These are phyloP conservation scores for Ochropacha duplaris DNA, from an alignment of 2,888 invertebrate species.

Conservation along the genomic window DNA sequence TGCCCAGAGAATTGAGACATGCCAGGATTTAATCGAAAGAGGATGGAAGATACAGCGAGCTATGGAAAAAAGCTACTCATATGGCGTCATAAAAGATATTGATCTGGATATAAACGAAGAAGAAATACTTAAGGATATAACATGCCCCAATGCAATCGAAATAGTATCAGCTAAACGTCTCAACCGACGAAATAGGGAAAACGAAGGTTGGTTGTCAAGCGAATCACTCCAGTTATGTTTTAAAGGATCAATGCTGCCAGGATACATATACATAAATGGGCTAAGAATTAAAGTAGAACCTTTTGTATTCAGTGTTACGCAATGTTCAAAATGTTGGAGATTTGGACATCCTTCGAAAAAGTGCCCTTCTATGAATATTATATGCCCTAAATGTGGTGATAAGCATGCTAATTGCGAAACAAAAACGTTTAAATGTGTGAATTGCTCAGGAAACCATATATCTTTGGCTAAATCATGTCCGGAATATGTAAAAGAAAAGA, in stretches of 20 bases:
- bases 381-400: constrained; percentile 15
- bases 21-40: constrained; percentile 1
- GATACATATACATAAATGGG: constrained; percentile 3
- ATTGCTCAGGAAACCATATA: constrained; percentile 17
- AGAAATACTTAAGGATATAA: constrained; percentile 6
- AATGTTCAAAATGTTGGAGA: too few species aligned
- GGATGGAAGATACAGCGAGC: constrained; percentile 6
- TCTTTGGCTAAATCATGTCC: constrained; percentile 14
- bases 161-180: constrained; percentile 8
- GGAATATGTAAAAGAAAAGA: constrained; percentile 15
- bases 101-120: constrained; percentile 10
- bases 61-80: constrained; percentile 5
- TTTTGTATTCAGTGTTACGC: constrained; percentile 12
- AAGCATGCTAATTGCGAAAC: constrained; percentile 14
- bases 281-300: constrained; percentile 11
- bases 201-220: constrained; percentile 6
- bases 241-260: constrained; percentile 10
- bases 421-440: constrained; percentile 9
- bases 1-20: not conserved
- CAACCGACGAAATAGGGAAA: constrained; percentile 1
- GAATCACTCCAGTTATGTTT: constrained; percentile 11
- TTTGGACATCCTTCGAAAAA: constrained; percentile 13
- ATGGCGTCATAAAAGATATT: too few species aligned
- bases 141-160: not conserved
- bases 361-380: constrained; percentile 6